Evolutionary conservation across 2,797 vertebrate genomes (phyloP).

Genomic region (Sebastes variabilis): DNA sequence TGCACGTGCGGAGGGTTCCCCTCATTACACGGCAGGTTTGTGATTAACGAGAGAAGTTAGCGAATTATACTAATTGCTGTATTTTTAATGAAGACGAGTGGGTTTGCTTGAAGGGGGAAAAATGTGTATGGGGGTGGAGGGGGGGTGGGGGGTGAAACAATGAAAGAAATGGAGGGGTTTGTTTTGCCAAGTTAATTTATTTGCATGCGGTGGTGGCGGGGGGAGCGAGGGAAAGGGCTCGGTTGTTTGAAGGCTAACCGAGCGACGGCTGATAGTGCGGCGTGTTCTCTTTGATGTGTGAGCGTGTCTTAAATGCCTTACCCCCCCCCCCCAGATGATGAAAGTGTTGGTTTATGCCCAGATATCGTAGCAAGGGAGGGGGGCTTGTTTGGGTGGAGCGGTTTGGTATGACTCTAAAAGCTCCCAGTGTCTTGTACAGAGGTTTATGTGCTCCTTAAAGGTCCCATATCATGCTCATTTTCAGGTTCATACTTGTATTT

Average conservation of each 20-base stretch:
- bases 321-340: background rate
- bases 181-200: slow-evolving; percentile 67
- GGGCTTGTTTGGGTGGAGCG: background rate
- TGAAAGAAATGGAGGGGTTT: slow-evolving; percentile 43
- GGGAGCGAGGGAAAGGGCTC: background rate
- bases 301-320: slow-evolving; percentile 26
- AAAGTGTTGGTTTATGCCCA: slow-evolving; percentile 26
- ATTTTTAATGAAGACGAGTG: slow-evolving; percentile 79
- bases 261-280: slow-evolving; percentile 27
- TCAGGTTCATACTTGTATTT: no score
- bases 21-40: slow-evolving; percentile 76
- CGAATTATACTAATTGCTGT: slow-evolving; percentile 79
- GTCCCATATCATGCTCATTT: fast-evolving
- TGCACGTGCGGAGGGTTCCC: slow-evolving; percentile 59
- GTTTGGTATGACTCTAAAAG: background rate
- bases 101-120: slow-evolving; percentile 54
- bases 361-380: background rate
- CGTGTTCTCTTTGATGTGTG: slow-evolving; percentile 41
- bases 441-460: background rate
- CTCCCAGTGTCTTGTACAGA: background rate
- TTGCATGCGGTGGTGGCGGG: slow-evolving; percentile 22
- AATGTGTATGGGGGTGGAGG: background rate
- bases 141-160: slow-evolving; percentile 5
- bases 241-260: slow-evolving; percentile 49
- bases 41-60: slow-evolving; percentile 80